These are phyloP conservation scores for Deroptyus accipitrinus DNA, from an alignment of 2,113 vertebrate genomes.

Conservation along the genomic window DNA sequence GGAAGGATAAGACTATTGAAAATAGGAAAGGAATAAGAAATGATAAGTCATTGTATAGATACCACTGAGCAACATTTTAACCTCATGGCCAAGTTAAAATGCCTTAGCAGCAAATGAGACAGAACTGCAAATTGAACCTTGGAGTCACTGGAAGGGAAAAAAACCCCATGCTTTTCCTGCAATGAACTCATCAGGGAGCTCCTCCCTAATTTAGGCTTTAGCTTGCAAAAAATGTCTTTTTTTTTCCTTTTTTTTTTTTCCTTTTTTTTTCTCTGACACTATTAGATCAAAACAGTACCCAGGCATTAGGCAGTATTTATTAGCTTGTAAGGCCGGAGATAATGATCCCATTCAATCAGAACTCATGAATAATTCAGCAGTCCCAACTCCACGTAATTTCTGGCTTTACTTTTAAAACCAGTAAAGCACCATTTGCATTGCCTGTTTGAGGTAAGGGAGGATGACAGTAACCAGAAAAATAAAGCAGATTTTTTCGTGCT, in stretches of 20 bases:
- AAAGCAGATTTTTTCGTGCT: slow-evolving; percentile 49
- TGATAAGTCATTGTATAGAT: background rate
- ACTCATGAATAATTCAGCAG: slow-evolving; percentile 80
- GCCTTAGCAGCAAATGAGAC: background rate
- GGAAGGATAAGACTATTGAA: background rate
- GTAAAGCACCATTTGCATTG: slow-evolving; percentile 71
- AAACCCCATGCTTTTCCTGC: background rate
- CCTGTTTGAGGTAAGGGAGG: slow-evolving; percentile 34
- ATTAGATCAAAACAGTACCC: slow-evolving; percentile 81
- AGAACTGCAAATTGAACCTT: background rate
- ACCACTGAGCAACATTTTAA: background rate
- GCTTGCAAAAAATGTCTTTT: slow-evolving; percentile 45
- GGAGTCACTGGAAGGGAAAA: background rate
- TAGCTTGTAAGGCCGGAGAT: slow-evolving; percentile 80
- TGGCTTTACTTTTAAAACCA: slow-evolving; percentile 77
- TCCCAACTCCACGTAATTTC: slow-evolving; percentile 78
- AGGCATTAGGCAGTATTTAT: slow-evolving; percentile 81
- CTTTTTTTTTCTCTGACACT: slow-evolving; percentile 55
- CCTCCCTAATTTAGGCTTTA: slow-evolving; percentile 69
- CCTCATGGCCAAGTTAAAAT: slow-evolving; percentile 27
- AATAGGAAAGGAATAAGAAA: background rate
- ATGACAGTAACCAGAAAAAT: slow-evolving; percentile 65
- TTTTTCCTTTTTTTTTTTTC: background rate
- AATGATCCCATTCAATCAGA: slow-evolving; percentile 83
- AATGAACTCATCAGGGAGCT: slow-evolving; percentile 62